phyloP scores from a whole-genome alignment of 1,140 invertebrate species.

The Drosophila lacteicornis region DNA sequence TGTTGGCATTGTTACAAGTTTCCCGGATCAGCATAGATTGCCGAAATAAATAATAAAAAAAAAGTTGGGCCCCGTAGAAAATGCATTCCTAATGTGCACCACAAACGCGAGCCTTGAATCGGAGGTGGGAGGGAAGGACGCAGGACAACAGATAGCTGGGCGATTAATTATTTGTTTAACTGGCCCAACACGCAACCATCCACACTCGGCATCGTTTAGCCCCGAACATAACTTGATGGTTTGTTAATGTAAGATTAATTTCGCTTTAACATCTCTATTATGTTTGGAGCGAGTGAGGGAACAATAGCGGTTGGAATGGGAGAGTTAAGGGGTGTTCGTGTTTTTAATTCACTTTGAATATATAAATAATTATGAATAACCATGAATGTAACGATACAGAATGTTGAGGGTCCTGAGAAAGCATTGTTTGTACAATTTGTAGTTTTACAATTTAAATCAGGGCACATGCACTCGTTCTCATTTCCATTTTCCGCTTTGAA shows the following conservation, averaged over 20 bases:
- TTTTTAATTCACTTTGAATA: constrained; percentile 25
- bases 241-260: constrained; percentile 82
- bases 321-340: background rate
- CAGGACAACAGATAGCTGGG: background rate
- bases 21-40: constrained; percentile 80
- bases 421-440: background rate
- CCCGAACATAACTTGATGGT: constrained; percentile 48
- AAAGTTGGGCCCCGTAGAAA: constrained; percentile 53
- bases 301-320: background rate
- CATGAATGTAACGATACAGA: background rate
- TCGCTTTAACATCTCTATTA: constrained; percentile 72
- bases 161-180: constrained; percentile 83
- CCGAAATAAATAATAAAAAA: constrained; percentile 12
- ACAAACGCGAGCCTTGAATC: constrained; percentile 59
- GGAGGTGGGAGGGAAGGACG: background rate
- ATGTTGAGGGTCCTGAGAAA: background rate
- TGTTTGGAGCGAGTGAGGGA: constrained; percentile 15
- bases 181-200: constrained; percentile 63
- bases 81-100: constrained; percentile 72
- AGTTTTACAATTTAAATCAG: background rate
- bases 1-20: constrained; percentile 78
- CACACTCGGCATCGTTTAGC: constrained; percentile 34
- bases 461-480: too few relatives aligned
- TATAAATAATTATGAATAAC: constrained; percentile 1
- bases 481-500: too few relatives aligned